Base-by-base conservation (phyloP, 1,140 invertebrate species). In the Megathymus violae region DNA sequence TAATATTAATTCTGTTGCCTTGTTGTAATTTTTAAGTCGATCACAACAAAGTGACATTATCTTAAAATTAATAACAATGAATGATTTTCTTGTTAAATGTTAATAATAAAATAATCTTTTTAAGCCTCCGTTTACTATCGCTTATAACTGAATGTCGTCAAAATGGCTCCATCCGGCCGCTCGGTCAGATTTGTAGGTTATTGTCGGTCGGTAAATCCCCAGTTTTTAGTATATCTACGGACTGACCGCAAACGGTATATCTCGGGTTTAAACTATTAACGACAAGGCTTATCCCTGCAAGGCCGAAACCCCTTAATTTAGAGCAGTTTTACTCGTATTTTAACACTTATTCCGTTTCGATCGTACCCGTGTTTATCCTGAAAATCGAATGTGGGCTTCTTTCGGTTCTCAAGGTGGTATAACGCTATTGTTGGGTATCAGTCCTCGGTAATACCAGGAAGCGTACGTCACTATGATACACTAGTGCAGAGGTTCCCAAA, bases 181-280 rank as follows among this genome's bases (percentile, higher is more conserved):
- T 71, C 60, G 62, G 67, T 67, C 66, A 83, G 71, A 79, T 80
- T 80, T 77, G 74, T 78, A 73, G 72, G 71, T 67, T 75, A 76
- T 73, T 71, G 71, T 73, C 69, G 64, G 66, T 52, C 64, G 71
- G 76, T 76, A 73, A 63, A 62, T 59, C 62, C 43, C 44, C 67
- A 71, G 66, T 80, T 80, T 80, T 83, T 79, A 77, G 76, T 79
- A 76, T 78, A 80, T 80, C 74, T 67, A 43, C 61, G 50, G 51
- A 36, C 44, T 52, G 63, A 47, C 63, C 54, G 48, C 66, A 64
- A 54, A 67, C 63, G 52, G 64, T 70, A 64, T 65, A 48, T 69
- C 71, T 74, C 62, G 59, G 63, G 64, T 70, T 71, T 76, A 74
- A 78, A 69, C 73, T 76, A 71, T 76, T 78, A 78, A 76, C 60